These are phyloP conservation scores for Solenopsis fugax DNA, from an alignment of 1,140 invertebrate genomes.

Conservation along the genomic window DNA sequence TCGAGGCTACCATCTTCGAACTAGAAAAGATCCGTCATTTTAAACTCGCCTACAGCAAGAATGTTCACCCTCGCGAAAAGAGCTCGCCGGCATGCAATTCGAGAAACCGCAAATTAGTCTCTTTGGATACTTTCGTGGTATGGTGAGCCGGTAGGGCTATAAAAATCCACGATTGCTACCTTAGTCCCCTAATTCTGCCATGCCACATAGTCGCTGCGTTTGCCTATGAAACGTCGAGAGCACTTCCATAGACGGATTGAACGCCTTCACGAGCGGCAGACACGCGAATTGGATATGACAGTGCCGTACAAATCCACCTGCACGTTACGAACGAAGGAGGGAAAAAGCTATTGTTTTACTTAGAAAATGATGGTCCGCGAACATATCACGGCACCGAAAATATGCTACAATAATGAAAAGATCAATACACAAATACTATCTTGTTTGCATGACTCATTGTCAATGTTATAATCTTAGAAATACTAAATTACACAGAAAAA, in stretches of 20 bases:
- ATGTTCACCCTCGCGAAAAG: constrained; percentile 43
- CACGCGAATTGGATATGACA: constrained; percentile 66
- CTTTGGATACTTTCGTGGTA: constrained; percentile 50
- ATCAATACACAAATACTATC: background rate
- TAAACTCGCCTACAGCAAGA: constrained; percentile 8
- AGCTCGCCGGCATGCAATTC: constrained; percentile 73
- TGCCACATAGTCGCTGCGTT: constrained; percentile 29
- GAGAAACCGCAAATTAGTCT: constrained; percentile 73
- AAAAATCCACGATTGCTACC: constrained; percentile 77
- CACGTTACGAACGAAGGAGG: background rate
- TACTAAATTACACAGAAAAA: no score
- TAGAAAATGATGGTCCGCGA: constrained; percentile 36
- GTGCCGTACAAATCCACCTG: constrained; percentile 37
- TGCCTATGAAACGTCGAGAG: constrained; percentile 44
- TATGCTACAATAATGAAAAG: constrained; percentile 23
- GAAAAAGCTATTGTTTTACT: constrained; percentile 46
- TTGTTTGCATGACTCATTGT: background rate
- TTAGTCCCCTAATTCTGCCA: constrained; percentile 59
- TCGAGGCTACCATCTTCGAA: background rate
- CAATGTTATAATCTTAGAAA: background rate
- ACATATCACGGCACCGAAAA: background rate
- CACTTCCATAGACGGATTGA: constrained; percentile 50
- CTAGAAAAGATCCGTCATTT: constrained; percentile 26
- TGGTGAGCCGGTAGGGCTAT: constrained; percentile 56
- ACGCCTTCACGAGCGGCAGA: constrained; percentile 55